Base-by-base conservation (phyloP, 2,888 invertebrate species). In the Mesoligia furuncula region DNA sequence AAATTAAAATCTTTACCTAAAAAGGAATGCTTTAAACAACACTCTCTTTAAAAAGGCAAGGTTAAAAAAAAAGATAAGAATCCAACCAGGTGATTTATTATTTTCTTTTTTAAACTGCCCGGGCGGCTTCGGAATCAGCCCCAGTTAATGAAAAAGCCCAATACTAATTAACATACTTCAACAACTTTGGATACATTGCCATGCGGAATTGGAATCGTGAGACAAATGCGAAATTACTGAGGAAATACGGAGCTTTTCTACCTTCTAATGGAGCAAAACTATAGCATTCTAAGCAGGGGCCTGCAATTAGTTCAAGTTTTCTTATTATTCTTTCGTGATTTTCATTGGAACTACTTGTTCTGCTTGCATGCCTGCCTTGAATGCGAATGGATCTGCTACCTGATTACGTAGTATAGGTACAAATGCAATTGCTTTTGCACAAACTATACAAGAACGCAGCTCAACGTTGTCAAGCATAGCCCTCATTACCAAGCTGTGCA, bases 141-240 rank as follows among this genome's bases (percentile, higher is more conserved):
- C 68, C 13, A 69, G 75, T 73, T 82, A 84, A 84, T 84, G 79
- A 85, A 85, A 85, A 73, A 73, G 73, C 39, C 75, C 39, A 48
- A 85, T 81, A 59, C 79, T 79, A 84, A 84, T 85, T 84, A 84
- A 76, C 83, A 73, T 83, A 74, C 31, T 85, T 79, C 54, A 61
- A 66, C 71, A 85, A 77, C 68, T 85, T 73, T 27, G 15, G 72
- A 85, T 66, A 83, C 75, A 70, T 54, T 75, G 68, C 73, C 67
- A 77, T 73, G 54, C 62, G 51, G 66, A 84, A 83, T 79, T 75
- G 48, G 62, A 70, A 61, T 84, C 73, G 85, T 75, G 75, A 75
- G 59, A 64, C 64, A 79, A 85, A 85, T 72, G 45, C 31, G 36
- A 31, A 77, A 74, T 24, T 68, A 17, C n/a, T 54, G 15, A 39